These are phyloP conservation scores for Oostethus manadensis DNA, from an alignment of 2,113 vertebrate genomes.

Conservation along the genomic window DNA sequence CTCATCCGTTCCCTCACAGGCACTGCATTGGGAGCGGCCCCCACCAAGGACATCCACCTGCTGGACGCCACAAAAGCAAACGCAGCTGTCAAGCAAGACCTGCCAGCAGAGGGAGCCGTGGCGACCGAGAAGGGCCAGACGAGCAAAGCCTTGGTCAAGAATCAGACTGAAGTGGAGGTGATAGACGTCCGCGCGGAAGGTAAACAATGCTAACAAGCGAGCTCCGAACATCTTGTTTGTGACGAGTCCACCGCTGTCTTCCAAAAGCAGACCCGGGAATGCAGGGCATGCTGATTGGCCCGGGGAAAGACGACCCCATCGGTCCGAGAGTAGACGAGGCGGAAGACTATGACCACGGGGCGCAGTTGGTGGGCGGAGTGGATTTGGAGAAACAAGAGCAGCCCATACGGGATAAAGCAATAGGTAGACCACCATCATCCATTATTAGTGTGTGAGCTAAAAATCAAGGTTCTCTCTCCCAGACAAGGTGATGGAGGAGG, in stretches of 20 bases:
- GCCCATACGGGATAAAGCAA: constrained; percentile 30
- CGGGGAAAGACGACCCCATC: constrained; percentile 13
- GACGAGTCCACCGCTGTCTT: background rate
- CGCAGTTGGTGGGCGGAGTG: constrained; percentile 29
- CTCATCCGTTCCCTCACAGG: background rate
- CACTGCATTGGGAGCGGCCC: background rate
- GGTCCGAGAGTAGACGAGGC: constrained; percentile 29
- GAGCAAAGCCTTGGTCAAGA: constrained; percentile 18
- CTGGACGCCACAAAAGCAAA: background rate
- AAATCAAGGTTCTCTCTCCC: background rate
- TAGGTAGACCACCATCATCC: constrained; percentile 20
- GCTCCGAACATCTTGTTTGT: background rate
- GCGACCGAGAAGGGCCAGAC: constrained; percentile 14
- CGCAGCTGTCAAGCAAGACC: constrained; percentile 12
- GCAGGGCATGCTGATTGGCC: constrained; percentile 45
- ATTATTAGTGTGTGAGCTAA: no score
- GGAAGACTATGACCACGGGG: constrained; percentile 49
- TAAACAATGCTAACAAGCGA: background rate
- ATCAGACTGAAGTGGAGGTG: constrained; percentile 36
- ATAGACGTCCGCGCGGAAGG: constrained; percentile 52
- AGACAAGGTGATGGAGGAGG: constrained; percentile 66
- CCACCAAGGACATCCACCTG: background rate
- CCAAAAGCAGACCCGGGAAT: constrained; percentile 34
- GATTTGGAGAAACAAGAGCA: constrained; percentile 36
- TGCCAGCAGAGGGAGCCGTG: constrained; percentile 20